These are phyloP conservation scores for Anoplius nigerrimus DNA, from an alignment of 2,888 invertebrate species.

Conservation along the genomic window DNA sequence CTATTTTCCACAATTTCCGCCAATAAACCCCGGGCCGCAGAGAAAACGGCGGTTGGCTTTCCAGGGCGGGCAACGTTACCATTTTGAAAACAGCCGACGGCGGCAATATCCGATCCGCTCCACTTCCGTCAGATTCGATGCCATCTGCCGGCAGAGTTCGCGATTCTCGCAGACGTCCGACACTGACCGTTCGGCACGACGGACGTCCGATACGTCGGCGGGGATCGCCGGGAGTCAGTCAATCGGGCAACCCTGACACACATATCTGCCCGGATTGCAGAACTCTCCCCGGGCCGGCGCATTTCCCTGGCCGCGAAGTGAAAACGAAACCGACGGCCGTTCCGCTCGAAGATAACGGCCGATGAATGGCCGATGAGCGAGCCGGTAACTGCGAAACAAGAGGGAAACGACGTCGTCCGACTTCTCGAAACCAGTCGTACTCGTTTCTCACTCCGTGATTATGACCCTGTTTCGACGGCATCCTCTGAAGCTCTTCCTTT, in stretches of 20 bases:
- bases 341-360: constrained; percentile 29
- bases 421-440: constrained; percentile 31
- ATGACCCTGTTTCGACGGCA: not conserved
- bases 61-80: too few species aligned
- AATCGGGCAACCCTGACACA: constrained; percentile 36
- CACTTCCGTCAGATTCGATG: not conserved
- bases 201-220: not conserved
- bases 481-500: not conserved
- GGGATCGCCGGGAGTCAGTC: not conserved
- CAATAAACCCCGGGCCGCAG: too few species aligned
- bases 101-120: not conserved
- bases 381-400: constrained; percentile 40
- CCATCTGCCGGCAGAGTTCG: not conserved
- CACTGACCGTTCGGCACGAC: not conserved
- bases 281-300: not conserved
- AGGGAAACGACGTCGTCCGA: constrained; percentile 43
- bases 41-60: too few species aligned
- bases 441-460: constrained; percentile 20
- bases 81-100: too few species aligned
- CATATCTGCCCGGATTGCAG: constrained; percentile 16
- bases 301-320: constrained; percentile 30
- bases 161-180: not conserved
- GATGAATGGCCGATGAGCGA: constrained; percentile 31
- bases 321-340: constrained; percentile 47
- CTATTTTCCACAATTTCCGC: too few species aligned